Conservation (phyloP, 2,797 vertebrate species). For the Acanthurus tractus region DNA sequence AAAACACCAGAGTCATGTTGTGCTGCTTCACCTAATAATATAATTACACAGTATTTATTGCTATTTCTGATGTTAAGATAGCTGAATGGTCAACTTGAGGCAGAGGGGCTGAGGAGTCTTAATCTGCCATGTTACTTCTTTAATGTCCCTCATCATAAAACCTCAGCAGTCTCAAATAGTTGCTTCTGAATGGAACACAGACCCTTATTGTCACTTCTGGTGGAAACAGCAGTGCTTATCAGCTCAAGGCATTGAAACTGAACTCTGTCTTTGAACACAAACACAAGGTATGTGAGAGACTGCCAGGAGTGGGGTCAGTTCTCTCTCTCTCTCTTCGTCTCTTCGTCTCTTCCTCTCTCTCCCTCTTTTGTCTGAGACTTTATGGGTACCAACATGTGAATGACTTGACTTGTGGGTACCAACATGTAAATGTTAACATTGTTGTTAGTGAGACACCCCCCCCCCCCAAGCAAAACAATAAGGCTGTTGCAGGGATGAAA, state of each 20-base stretch:
- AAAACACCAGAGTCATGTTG: not conserved
- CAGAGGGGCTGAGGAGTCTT: not conserved
- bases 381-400: not conserved
- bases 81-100: not conserved
- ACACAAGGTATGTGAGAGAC: constrained; percentile 42
- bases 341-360: not conserved
- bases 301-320: constrained; percentile 41
- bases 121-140: constrained; percentile 1
- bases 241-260: constrained; percentile 64
- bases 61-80: not conserved
- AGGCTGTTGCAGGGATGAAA: constrained; percentile 76
- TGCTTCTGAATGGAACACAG: constrained; percentile 59
- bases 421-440: constrained; percentile 37
- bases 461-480: constrained; percentile 62
- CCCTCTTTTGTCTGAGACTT: not conserved
- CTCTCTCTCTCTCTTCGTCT: not conserved
- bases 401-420: constrained; percentile 8
- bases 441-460: constrained; percentile 36
- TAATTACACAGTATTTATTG: not conserved
- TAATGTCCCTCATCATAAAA: constrained; percentile 47
- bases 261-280: constrained; percentile 60
- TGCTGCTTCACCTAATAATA: not conserved
- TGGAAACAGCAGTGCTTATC: constrained; percentile 60
- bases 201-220: constrained; percentile 59
- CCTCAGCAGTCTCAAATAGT: constrained; percentile 45